Evolutionary conservation across 2,888 invertebrate species (phyloP).

Genomic region (Desoria tigrina): DNA sequence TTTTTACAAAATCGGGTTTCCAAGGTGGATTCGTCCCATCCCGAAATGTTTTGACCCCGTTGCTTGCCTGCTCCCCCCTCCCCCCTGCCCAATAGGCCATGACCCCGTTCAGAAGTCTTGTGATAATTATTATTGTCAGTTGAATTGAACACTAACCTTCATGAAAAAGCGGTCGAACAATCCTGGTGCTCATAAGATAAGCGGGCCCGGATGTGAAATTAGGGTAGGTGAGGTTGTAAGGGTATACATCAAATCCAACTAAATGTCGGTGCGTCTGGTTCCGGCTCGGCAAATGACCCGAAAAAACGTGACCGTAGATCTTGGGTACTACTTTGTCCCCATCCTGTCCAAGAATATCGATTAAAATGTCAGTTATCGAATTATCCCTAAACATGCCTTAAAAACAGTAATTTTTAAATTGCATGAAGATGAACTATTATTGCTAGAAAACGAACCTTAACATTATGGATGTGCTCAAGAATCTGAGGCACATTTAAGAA

Average conservation of each 20-base stretch:
- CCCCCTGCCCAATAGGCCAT: no score
- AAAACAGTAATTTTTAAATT: no score
- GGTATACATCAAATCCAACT: conserved; percentile 35
- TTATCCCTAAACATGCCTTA: no score
- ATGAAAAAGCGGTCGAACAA: conserved; percentile 30
- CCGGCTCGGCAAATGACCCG: conserved; percentile 35
- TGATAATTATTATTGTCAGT: no score
- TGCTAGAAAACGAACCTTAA: conserved; percentile 35
- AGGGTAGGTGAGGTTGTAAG: conserved; percentile 31
- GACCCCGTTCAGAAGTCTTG: no score
- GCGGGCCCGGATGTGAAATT: conserved; percentile 43
- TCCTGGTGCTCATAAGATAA: conserved; percentile 29
- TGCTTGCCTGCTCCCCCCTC: no score
- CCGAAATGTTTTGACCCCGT: no score
- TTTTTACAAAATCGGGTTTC: no score
- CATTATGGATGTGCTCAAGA: conserved; percentile 29
- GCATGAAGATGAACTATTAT: no score
- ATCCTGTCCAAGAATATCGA: conserved; percentile 16
- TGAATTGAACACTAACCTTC: conserved; percentile 30
- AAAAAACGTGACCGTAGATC: conserved; percentile 41
- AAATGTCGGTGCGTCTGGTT: conserved; percentile 28
- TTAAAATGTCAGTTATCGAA: not conserved
- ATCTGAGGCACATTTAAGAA: conserved; percentile 40
- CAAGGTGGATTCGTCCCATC: no score
- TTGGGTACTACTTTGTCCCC: conserved; percentile 29